These are phyloP conservation scores for Trissonchulus latispiculum DNA, from an alignment of 2,888 invertebrate species.

Conservation along the genomic window DNA sequence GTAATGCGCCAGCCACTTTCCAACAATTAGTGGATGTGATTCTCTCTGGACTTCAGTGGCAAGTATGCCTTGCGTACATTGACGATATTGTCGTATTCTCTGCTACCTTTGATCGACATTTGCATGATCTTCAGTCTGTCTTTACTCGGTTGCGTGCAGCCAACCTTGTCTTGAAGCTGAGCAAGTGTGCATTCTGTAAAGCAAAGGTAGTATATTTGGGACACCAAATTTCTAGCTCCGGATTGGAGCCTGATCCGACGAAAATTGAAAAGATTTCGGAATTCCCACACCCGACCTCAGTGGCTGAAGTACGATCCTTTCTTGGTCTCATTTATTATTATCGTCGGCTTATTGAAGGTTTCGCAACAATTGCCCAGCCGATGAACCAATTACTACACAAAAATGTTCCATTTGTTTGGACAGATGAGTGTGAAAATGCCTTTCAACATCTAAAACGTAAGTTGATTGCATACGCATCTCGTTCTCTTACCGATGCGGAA, in stretches of 20 bases:
- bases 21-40: no score
- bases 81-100: slow-evolving; percentile 27
- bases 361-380: slow-evolving; percentile 26
- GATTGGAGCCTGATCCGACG: slow-evolving; percentile 24
- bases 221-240: slow-evolving; percentile 22
- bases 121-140: slow-evolving; percentile 22
- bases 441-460: slow-evolving; percentile 24
- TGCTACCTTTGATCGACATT: slow-evolving; percentile 25
- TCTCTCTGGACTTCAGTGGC: no score
- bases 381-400: slow-evolving; percentile 29
- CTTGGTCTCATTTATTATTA: slow-evolving; percentile 30
- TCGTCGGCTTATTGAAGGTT: slow-evolving; percentile 25
- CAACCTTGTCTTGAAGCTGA: slow-evolving; percentile 26
- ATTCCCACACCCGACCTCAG: no score
- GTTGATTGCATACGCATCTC: no score
- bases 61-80: no score
- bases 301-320: no score
- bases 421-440: slow-evolving; percentile 19
- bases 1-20: no score
- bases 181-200: slow-evolving; percentile 24
- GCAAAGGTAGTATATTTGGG: slow-evolving; percentile 23
- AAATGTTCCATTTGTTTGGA: slow-evolving; percentile 28
- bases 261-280: no score
- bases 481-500: no score
- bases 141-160: slow-evolving; percentile 24